Evolutionary conservation across 23 tunicate genomes (phyloP).

Genomic region (Ascidia mentula): DNA sequence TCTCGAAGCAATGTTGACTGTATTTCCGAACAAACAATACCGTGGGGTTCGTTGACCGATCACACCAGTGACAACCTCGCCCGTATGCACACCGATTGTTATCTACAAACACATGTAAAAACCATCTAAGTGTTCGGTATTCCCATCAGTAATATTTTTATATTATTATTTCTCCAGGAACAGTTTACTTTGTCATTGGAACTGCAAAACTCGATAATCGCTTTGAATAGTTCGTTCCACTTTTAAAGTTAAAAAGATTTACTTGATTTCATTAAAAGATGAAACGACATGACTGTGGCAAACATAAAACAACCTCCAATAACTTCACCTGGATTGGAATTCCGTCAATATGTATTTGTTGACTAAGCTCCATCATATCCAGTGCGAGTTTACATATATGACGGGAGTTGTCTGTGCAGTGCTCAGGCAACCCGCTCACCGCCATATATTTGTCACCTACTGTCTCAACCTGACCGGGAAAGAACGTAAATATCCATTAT

Average conservation of each 20-base stretch:
- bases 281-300: no score
- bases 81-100: constrained; percentile 88
- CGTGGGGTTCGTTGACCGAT: constrained; percentile 89
- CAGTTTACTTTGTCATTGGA: no score
- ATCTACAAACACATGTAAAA: no score
- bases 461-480: constrained; percentile 99
- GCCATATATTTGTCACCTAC: constrained; percentile 99
- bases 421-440: constrained; percentile 92
- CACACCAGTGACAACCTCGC: constrained; percentile 94
- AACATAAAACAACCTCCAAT: no score
- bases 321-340: constrained; percentile 68
- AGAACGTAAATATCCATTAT: no score
- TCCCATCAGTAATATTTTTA: no score
- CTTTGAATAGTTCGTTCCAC: no score
- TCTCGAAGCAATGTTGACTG: constrained; percentile 86
- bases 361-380: constrained; percentile 76
- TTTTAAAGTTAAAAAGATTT: no score
- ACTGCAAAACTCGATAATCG: no score
- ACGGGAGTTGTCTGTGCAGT: constrained; percentile 72
- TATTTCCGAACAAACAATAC: constrained; percentile 89
- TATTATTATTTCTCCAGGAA: no score
- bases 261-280: no score
- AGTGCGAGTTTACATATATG: constrained; percentile 89
- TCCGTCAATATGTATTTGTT: constrained; percentile 46
- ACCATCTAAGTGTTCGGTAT: no score